These are phyloP conservation scores for Phymorhynchus buccinoides DNA, from an alignment of 1,140 invertebrate genomes.

Conservation along the genomic window DNA sequence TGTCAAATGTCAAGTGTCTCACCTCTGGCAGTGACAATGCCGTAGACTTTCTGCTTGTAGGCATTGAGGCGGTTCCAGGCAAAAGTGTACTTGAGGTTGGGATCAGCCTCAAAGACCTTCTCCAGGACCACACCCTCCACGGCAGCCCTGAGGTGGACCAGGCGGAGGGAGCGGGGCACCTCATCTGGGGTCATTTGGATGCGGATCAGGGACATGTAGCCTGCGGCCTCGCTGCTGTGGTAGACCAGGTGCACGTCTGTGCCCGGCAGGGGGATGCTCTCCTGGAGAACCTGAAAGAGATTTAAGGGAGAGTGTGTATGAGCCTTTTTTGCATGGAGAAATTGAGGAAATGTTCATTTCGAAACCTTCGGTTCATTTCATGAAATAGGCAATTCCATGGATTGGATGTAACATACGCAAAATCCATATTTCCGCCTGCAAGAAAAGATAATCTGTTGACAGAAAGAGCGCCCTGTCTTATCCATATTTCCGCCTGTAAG, in stretches of 20 bases:
- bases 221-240: slow-evolving; percentile 91
- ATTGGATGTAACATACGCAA: too few relatives aligned
- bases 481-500: too few relatives aligned
- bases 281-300: slow-evolving; percentile 88
- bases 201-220: slow-evolving; percentile 92
- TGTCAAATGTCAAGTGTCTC: slow-evolving; percentile 1
- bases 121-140: slow-evolving; percentile 93
- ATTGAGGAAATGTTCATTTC: too few relatives aligned
- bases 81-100: slow-evolving; percentile 93
- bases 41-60: slow-evolving; percentile 93
- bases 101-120: slow-evolving; percentile 95
- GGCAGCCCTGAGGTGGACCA: slow-evolving; percentile 89
- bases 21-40: slow-evolving; percentile 74
- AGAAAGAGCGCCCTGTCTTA: too few relatives aligned
- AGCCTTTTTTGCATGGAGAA: too few relatives aligned
- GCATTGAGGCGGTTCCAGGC: slow-evolving; percentile 98
- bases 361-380: too few relatives aligned
- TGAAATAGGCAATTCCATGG: too few relatives aligned
- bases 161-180: slow-evolving; percentile 83
- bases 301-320: too few relatives aligned
- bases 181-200: slow-evolving; percentile 90
- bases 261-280: slow-evolving; percentile 93
- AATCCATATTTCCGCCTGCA: too few relatives aligned
- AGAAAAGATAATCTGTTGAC: too few relatives aligned
- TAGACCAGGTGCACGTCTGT: slow-evolving; percentile 93